Base-by-base conservation (phyloP, 2,797 vertebrate species). In the Nyctibius grandis region DNA sequence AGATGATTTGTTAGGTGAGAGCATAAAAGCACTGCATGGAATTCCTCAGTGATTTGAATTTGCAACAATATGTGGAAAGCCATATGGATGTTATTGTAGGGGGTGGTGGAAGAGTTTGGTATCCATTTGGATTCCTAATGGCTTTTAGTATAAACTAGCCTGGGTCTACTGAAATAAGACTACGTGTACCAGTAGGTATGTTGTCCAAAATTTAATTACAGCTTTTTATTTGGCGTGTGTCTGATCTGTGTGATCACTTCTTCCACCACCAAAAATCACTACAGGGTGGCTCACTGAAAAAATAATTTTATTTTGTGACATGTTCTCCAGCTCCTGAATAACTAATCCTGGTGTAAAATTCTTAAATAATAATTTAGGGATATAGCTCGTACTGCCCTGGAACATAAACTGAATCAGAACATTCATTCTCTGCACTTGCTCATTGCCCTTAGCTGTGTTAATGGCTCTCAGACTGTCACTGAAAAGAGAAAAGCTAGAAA, bases 1-100 rank as follows among this genome's bases (percentile, higher is more conserved):
- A 80, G 74, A 91, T 94, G 91, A 95, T 93, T 91, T 89, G 51
- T 93, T 93, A 92, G 84, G 95, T 91, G 88, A 95, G 65, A 89
- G 84, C 65, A 86, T 88, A 91, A 96, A 96, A 95, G 63, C 84
- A 40, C 48, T 90, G 33, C 53, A 83, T 76, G 47, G 84, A 94
- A 96, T 96, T 93, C 86, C 70, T 82, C 34, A 65, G 91, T 59
- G 72, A 76, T 92, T 48, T 93, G 64, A 85, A 89, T 91, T 95
- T 93, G 59, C 65, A 92, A 72, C 64, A 78, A 76, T 88, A 85
- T 29, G n/a, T 61, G 45, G 74, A 78, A 84, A 80, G 38, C 60
- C 61, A 67, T 89, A 83, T 89, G 79, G 70, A 75, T 83, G 31
- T 85, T 95, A 56, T 48, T 83, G 42, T n/a, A 91, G n/a, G 12